Evolutionary conservation across 1,140 invertebrate genomes (phyloP), one percentile per base, ranked within the genome.

Genomic region (Potamilus streckersoni): DNA sequence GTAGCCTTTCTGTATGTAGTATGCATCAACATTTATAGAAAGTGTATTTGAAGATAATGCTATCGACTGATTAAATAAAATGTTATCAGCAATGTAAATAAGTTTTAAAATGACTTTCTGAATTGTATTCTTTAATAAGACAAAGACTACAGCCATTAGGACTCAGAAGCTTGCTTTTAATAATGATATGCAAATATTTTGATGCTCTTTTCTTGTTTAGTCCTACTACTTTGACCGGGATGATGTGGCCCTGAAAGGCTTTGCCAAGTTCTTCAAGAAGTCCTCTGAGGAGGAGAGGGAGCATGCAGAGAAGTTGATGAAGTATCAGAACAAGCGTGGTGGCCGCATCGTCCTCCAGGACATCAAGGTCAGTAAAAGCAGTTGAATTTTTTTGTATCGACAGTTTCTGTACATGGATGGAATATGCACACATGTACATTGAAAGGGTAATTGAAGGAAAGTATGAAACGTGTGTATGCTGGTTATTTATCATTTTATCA

Each of bases 271-370:
- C 84, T 95, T 95, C 82, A 92, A 93, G 82, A 91, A 94, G 77
- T 90, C 92, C 49, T 94, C 94, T 2, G 89, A 92, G 56, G 95
- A 96, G 82, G 95, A 96, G 87, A 91, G 93, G 14, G 92, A 92
- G 69, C 94, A 95, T 85, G 94, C 94, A 0, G 92, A 93, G 87
- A 92, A 90, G 14, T 86, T 93, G 15, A 93, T 96, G 91, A 91
- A 92, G 60, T 96, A 96, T 86, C 92, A 94, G 88, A 96, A 95
- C 85, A 93, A 93, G 83, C 90, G 96, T 57, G 96, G 96, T 8
- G 95, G 95, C 1, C 87, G 90, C 13, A 91, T 95, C 79, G 87
- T 92, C 19, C 80, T 92, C 11, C 87, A 91, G 68, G 77, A 80
- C 72, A 76, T 88, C 61, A 69, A 84, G 79, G 85, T 88, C 74